These are phyloP conservation scores for Whitmania pigra DNA, from an alignment of 1,140 invertebrate genomes.

Conservation along the genomic window DNA sequence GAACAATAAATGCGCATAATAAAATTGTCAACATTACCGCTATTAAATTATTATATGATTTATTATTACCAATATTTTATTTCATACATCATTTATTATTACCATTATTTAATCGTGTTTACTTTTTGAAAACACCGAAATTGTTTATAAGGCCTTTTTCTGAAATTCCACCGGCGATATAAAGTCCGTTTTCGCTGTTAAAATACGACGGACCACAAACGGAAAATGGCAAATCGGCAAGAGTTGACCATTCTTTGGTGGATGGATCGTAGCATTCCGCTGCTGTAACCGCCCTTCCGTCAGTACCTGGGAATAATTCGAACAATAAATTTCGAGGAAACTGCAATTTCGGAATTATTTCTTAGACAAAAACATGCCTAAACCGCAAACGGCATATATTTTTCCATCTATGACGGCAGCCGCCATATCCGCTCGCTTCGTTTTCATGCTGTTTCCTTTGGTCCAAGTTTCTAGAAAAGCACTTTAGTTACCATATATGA, in stretches of 20 bases:
- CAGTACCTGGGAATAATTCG: neutral
- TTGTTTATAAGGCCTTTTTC: neutral
- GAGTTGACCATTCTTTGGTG: neutral
- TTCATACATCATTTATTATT: no score
- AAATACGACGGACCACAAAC: neutral
- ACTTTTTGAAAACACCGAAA: neutral
- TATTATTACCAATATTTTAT: no score
- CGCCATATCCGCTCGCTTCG: neutral
- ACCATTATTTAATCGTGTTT: no score
- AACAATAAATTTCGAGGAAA: no score
- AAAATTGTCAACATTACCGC: no score
- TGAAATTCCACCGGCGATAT: neutral
- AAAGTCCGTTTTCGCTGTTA: neutral
- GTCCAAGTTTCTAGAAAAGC: constrained; percentile 4
- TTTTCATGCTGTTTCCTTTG: neutral
- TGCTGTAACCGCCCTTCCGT: no score
- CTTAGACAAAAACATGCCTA: neutral
- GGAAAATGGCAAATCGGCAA: neutral
- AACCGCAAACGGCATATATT: neutral
- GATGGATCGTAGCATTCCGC: neutral
- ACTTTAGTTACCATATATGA: neutral
- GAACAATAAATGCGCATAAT: no score
- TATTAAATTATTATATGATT: no score
- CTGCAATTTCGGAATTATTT: neutral
- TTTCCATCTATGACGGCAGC: neutral